Percentiles rank a stretch among this genome's conserved stretches.
Conservation (phyloP, 2,797 vertebrate species). For the Acridotheres tristis region DNA sequence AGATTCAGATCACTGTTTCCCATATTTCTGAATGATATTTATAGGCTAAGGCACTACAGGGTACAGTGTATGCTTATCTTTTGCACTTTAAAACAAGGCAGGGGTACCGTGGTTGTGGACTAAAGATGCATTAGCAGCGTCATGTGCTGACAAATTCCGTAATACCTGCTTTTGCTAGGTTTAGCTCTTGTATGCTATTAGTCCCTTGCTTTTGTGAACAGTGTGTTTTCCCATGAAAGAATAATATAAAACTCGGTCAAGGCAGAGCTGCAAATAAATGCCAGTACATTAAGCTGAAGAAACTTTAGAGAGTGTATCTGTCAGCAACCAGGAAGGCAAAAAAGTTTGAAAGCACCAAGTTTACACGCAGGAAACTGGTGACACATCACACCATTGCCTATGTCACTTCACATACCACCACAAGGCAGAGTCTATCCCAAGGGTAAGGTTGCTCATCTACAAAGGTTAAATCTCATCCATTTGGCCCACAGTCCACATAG, state of each 20-base stretch:
- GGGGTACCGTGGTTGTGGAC: neutral
- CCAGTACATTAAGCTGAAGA: neutral
- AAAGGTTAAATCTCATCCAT: neutral
- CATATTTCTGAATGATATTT: conserved; percentile 52
- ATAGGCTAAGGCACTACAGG: conserved; percentile 15
- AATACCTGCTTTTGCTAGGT: conserved; percentile 42
- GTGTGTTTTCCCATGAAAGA: neutral
- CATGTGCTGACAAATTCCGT: conserved; percentile 10
- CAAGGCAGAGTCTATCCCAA: neutral
- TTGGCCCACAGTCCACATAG: rapidly evolving
- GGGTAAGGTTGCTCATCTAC: neutral
- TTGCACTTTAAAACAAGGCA: conserved; percentile 37
- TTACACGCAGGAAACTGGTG: neutral
- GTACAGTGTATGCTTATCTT: neutral
- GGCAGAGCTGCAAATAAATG: neutral
- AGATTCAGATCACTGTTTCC: neutral
- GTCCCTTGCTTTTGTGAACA: conserved; percentile 12
- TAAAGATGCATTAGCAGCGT: conserved; percentile 44
- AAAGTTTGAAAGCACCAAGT: neutral
- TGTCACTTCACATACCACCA: rapidly evolving
- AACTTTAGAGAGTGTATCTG: neutral
- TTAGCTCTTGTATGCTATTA: conserved; percentile 15
- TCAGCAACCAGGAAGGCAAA: neutral
- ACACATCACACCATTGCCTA: neutral
- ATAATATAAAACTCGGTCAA: neutral